A percentile compares a stretch with the other conserved stretches of the same genome.
phyloP scores from a whole-genome alignment of 2,888 invertebrate species.

The Lasioglossum lativentre region DNA sequence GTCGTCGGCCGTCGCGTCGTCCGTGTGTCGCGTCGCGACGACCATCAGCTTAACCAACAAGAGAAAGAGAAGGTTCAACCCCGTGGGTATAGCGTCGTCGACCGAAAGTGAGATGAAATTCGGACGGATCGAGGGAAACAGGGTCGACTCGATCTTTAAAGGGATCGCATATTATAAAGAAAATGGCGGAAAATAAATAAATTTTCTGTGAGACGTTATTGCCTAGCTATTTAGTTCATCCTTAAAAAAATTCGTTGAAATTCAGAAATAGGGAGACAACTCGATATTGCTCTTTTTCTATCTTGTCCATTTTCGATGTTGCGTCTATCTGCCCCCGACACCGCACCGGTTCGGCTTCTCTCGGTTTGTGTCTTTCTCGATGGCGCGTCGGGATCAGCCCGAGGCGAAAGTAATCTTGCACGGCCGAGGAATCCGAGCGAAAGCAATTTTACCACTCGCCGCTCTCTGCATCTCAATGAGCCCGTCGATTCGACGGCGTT shows the following conservation, averaged over 20 bases:
- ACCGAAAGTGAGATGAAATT: constrained; percentile 57
- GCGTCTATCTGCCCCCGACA: background rate
- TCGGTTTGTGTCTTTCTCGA: background rate
- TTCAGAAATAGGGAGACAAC: no score
- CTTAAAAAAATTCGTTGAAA: no score
- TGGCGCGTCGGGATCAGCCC: background rate
- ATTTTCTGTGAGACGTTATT: no score
- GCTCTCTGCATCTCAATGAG: background rate
- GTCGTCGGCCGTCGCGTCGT: constrained; percentile 11
- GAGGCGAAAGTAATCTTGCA: constrained; percentile 1
- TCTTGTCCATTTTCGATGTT: background rate
- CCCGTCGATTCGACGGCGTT: background rate
- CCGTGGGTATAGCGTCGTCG: constrained; percentile 23
- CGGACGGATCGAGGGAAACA: constrained; percentile 37
- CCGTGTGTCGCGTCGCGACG: constrained; percentile 48
- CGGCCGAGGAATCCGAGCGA: background rate
- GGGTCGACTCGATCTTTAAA: constrained; percentile 38
- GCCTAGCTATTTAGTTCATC: no score
- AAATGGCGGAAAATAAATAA: no score
- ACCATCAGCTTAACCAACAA: constrained; percentile 27
- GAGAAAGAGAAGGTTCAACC: background rate
- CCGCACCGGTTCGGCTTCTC: background rate
- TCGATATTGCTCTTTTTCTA: no score
- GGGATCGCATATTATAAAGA: no score
- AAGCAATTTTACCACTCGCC: background rate